Percentiles rank a stretch among this genome's conserved stretches.
Conservation (phyloP, 2,888 invertebrate species). For the Ypsolopha sequella region DNA sequence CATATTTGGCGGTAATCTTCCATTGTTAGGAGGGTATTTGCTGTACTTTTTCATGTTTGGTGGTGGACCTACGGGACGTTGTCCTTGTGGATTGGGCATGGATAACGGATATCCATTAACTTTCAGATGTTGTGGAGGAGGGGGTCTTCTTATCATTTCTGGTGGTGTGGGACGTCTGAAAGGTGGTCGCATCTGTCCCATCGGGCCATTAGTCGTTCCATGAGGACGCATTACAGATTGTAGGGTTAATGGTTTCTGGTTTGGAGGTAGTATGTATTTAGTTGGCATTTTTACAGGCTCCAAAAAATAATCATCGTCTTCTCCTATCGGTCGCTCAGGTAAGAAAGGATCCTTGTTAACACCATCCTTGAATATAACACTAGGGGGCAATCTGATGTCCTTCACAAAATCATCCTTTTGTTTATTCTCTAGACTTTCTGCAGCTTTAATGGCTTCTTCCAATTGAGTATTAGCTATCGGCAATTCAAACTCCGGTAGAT, state of each 20-base stretch:
- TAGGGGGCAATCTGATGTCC: constrained; percentile 14
- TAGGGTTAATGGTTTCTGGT: constrained; percentile 53
- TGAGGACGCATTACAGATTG: constrained; percentile 55
- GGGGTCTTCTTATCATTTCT: constrained; percentile 56
- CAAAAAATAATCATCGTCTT: constrained; percentile 47
- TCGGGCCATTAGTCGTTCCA: constrained; percentile 27
- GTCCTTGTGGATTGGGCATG: constrained; percentile 37
- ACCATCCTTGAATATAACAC: not conserved
- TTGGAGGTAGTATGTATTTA: constrained; percentile 41
- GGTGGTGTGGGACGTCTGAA: constrained; percentile 54
- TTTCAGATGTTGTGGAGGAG: constrained; percentile 12
- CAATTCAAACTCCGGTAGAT: constrained; percentile 45
- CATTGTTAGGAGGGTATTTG: constrained; percentile 17
- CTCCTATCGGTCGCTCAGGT: constrained; percentile 43
- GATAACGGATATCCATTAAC: constrained; percentile 38
- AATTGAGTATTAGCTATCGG: constrained; percentile 54
- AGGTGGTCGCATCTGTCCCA: constrained; percentile 37
- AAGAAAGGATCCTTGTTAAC: constrained; percentile 29
- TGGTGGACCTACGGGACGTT: not conserved
- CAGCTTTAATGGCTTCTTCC: constrained; percentile 53
- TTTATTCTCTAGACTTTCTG: constrained; percentile 48
- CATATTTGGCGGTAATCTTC: not conserved
- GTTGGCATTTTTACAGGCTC: constrained; percentile 38
- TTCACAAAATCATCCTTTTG: constrained; percentile 38
- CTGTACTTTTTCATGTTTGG: constrained; percentile 25